Base-by-base conservation (phyloP, 2,888 invertebrate species). In the Drosophila flavopinicola region DNA sequence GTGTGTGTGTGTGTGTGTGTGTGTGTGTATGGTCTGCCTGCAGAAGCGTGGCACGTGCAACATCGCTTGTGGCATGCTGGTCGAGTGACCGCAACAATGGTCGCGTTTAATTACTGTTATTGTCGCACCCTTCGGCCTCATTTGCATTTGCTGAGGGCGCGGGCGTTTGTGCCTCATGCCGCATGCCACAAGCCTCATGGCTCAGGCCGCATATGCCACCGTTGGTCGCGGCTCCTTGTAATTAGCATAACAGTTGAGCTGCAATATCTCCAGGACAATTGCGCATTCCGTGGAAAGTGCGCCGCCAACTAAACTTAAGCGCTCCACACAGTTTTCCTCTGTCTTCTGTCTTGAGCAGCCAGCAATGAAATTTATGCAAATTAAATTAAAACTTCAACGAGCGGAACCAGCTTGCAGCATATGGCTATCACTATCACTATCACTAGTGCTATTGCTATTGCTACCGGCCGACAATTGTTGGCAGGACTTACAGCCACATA, bases 351-450 rank as follows among this genome's bases (percentile, higher is more conserved):
- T 47, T 49, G 58, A 15, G 60, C 85, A 84, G 69, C 82, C 64
- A 85, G 73, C 75, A 71, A 82, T 87, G 83, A 85, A 82, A 88
- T 78, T 86, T 86, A 89, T 88, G 89, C 71, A 85, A 88, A 88
- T 88, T 87, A 69, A 85, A 88, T 80, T 75, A 77, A 66, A 84
- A 80, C 85, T 84, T 84, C 78, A 77, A 85, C 67, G 72, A 88
- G 86, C 88, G 88, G 80, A 89, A 89, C 89, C 84, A 66, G 41
- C 33, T 20, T 10, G 15, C 37, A 27, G 42, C 23, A 13, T 17
- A 11, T 6, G 10, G 10, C 39, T 38, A 38, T 23, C 37, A 20
- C 15, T 17, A 6, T n/a, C 25, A n/a, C 25, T 15, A 25, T 5
- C 25, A 27, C 25, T 15, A 15, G 1, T 9, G 35, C 15, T 15